Evolutionary conservation across 2,797 vertebrate species (phyloP).

Genomic region (Gymnothorax reevesii): DNA sequence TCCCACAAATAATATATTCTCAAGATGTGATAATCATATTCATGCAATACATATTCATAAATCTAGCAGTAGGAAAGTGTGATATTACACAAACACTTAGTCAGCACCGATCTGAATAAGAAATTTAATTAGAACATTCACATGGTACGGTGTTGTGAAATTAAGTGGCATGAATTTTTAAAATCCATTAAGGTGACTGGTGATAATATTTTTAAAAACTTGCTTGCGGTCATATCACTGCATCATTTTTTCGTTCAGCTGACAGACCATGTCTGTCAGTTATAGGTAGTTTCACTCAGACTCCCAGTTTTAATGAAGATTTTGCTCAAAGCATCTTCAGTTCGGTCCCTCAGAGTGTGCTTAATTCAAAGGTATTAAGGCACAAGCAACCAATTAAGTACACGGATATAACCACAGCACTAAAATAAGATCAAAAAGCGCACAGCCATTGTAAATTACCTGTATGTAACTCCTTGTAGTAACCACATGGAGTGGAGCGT

Average conservation of each 20-base stretch:
- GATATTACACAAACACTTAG: conserved; percentile 45
- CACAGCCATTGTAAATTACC: not conserved
- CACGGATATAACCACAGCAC: too few species aligned
- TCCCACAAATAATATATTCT: conserved; percentile 30
- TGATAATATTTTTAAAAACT: not conserved
- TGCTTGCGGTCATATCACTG: not conserved
- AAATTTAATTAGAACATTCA: conserved; percentile 53
- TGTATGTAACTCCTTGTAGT: not conserved
- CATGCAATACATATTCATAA: conserved; percentile 44
- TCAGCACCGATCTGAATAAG: conserved; percentile 45
- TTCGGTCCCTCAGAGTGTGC: conserved; percentile 51
- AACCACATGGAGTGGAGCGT: conserved; percentile 9
- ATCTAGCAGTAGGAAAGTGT: conserved; percentile 40
- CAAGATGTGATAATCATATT: conserved; percentile 50
- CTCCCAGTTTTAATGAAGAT: conserved; percentile 4
- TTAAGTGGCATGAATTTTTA: not conserved
- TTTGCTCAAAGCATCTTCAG: conserved; percentile 19
- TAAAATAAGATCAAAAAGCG: not conserved
- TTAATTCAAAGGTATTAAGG: not conserved
- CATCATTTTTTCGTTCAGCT: not conserved
- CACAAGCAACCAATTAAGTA: not conserved
- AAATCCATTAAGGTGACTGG: conserved; percentile 6
- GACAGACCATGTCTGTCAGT: not conserved
- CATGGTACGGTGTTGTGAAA: conserved; percentile 36
- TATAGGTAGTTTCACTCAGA: not conserved